phyloP scores from a whole-genome alignment of 2,797 vertebrate species.

The Periophthalmus magnuspinnatus region DNA sequence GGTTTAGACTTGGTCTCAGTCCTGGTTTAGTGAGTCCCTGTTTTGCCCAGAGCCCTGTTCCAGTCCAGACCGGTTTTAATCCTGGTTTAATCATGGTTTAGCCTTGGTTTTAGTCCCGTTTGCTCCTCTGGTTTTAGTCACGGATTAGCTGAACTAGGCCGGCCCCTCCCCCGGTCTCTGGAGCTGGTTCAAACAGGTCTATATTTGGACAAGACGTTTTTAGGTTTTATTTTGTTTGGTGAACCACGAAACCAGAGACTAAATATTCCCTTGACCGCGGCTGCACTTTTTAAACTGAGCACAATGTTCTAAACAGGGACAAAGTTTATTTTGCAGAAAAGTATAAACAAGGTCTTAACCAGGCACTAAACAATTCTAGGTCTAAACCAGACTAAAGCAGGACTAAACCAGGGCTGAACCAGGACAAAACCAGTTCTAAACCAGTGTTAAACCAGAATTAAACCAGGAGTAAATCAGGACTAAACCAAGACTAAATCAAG shows the following conservation, averaged over 20 bases:
- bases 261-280: neutral
- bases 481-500: neutral
- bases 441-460: neutral
- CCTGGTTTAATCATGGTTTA: constrained; percentile 5
- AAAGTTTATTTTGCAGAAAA: neutral
- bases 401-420: neutral
- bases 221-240: constrained; percentile 3
- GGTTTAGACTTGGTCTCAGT: constrained; percentile 1
- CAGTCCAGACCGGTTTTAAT: neutral
- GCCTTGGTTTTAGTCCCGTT: constrained; percentile 9
- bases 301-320: neutral
- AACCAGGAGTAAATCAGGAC: neutral
- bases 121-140: neutral
- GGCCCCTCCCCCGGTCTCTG: neutral
- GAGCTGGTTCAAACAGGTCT: neutral
- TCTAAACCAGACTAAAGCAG: neutral
- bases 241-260: constrained; percentile 1
- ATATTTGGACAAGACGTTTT: constrained; percentile 2
- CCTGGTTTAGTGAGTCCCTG: neutral
- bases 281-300: neutral
- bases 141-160: neutral
- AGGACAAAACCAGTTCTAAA: neutral
- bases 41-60: neutral
- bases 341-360: neutral
- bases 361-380: neutral